Evolutionary conservation across 2,113 vertebrate species (phyloP).

Genomic region (Colistium nudipinnis): DNA sequence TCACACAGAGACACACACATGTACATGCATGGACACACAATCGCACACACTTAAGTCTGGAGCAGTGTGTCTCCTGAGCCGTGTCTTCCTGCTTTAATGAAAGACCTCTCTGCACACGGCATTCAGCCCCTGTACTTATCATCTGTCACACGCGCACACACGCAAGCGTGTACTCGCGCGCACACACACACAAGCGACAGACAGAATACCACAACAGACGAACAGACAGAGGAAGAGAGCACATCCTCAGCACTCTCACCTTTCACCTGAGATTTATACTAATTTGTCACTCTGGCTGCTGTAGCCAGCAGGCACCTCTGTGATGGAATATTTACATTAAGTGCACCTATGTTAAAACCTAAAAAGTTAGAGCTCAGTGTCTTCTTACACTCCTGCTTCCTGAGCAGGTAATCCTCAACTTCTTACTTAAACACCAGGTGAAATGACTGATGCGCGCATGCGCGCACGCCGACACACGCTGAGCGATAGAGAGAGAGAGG

Average conservation of each 20-base stretch:
- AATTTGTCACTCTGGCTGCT: constrained; percentile 24
- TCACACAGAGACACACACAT: background rate
- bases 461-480: background rate
- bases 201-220: constrained; percentile 57
- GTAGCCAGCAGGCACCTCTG: constrained; percentile 9
- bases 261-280: constrained; percentile 51
- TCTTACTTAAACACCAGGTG: constrained; percentile 58
- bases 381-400: constrained; percentile 56
- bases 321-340: constrained; percentile 48
- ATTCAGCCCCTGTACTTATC: constrained; percentile 80
- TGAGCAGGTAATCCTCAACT: constrained; percentile 66
- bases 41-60: constrained; percentile 52
- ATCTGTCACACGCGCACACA: constrained; percentile 38
- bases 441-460: constrained; percentile 15
- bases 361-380: constrained; percentile 25
- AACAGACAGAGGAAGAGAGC: constrained; percentile 39
- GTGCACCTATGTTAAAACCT: constrained; percentile 6
- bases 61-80: constrained; percentile 64
- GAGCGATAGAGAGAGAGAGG: too few relatives aligned
- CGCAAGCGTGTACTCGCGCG: constrained; percentile 19
- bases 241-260: constrained; percentile 63
- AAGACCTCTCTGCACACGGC: constrained; percentile 66
- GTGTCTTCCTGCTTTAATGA: constrained; percentile 83
- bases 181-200: constrained; percentile 46
- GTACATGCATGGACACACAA: constrained; percentile 22